phyloP scores from a whole-genome alignment of 2,797 vertebrate species.

The Aldrovandia affinis region DNA sequence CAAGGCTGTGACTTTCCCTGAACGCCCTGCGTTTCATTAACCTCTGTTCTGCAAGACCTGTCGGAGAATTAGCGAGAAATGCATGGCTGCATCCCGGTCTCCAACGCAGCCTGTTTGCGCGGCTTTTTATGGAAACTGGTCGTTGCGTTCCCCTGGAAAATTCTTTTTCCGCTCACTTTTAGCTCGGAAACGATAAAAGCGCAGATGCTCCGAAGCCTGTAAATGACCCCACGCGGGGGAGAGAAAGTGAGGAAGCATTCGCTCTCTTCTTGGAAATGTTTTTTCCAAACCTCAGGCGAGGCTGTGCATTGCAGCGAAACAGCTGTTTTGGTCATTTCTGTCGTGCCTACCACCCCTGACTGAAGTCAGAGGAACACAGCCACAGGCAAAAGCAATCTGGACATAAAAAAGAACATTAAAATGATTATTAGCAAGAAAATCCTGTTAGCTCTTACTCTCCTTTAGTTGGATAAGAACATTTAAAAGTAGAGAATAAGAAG shows the following conservation, averaged over 20 bases:
- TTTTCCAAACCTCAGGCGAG: slow-evolving; percentile 40
- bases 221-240: not conserved
- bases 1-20: not conserved
- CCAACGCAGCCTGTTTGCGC: not conserved
- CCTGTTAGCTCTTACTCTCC: not conserved
- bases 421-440: slow-evolving; percentile 6
- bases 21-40: not conserved
- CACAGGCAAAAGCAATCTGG: not conserved
- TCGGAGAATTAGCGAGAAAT: not conserved
- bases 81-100: not conserved
- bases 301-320: slow-evolving; percentile 37
- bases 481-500: not conserved
- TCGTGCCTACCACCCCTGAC: not conserved
- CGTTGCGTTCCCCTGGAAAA: not conserved
- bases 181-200: not conserved
- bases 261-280: slow-evolving; percentile 21
- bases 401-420: not conserved
- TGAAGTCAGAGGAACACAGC: not conserved
- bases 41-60: not conserved
- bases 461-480: not conserved
- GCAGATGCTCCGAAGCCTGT: not conserved
- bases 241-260: not conserved
- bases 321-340: slow-evolving; percentile 37
- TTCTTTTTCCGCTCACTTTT: slow-evolving; percentile 1
- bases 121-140: not conserved